These are phyloP conservation scores for Lycaon pictus DNA, from an alignment of 2,113 vertebrate species.

Conservation along the genomic window DNA sequence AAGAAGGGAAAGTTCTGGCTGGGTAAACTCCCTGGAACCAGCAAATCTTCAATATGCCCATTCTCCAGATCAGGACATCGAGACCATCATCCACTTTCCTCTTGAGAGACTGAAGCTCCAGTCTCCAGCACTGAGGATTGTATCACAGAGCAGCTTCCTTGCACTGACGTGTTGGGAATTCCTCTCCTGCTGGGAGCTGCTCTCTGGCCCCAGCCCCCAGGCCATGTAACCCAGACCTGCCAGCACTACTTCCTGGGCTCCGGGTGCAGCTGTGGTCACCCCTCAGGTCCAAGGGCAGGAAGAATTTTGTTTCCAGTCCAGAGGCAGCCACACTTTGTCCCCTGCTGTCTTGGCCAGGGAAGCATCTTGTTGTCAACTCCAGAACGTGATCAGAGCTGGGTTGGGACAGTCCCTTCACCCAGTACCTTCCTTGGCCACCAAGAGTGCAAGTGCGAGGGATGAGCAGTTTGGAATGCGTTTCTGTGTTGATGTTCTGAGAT, in stretches of 20 bases:
- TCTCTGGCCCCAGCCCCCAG: not conserved
- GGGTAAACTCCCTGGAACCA: too few species aligned
- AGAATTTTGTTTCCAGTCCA: not conserved
- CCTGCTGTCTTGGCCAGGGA: not conserved
- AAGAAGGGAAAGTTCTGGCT: not conserved
- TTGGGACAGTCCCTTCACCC: not conserved
- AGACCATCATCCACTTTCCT: not conserved
- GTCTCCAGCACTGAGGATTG: not conserved
- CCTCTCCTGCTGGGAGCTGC: not conserved
- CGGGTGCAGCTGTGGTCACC: not conserved
- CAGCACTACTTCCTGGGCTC: not conserved
- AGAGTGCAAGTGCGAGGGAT: not conserved
- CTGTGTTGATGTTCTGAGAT: not conserved
- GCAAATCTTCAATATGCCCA: not conserved
- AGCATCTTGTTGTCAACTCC: not conserved
- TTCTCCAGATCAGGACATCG: not conserved
- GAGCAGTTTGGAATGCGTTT: not conserved
- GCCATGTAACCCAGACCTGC: not conserved
- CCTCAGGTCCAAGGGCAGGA: not conserved
- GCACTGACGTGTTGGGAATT: not conserved
- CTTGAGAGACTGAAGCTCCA: not conserved
- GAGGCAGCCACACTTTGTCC: not conserved
- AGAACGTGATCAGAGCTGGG: not conserved
- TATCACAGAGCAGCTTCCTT: not conserved
- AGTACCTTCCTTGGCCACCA: not conserved